phyloP scores from a whole-genome alignment of 2,888 invertebrate genomes.

The Nomada lathburiana region DNA sequence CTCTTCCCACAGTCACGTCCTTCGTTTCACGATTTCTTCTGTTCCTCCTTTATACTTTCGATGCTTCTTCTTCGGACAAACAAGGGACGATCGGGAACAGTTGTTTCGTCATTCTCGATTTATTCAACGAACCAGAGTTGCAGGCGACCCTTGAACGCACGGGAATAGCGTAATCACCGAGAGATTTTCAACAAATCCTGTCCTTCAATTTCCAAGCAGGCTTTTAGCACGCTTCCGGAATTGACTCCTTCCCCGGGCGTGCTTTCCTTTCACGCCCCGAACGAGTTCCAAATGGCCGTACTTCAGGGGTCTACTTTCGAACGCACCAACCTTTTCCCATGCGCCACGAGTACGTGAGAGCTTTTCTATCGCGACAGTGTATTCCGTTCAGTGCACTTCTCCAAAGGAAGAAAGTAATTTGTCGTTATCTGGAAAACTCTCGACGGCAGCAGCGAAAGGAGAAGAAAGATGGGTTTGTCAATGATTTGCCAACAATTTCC shows the following conservation, averaged over 20 bases:
- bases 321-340: slow-evolving; percentile 33
- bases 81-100: background rate
- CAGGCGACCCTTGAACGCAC: background rate
- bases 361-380: slow-evolving; percentile 33
- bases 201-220: slow-evolving; percentile 58
- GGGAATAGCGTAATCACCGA: slow-evolving; percentile 23
- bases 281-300: slow-evolving; percentile 58
- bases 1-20: slow-evolving; percentile 50
- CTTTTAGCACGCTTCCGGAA: slow-evolving; percentile 59
- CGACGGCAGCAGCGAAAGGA: background rate
- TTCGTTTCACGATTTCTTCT: slow-evolving; percentile 13
- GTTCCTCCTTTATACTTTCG: background rate
- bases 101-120: slow-evolving; percentile 11
- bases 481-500: slow-evolving; percentile 30
- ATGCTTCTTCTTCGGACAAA: background rate
- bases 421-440: slow-evolving; percentile 37
- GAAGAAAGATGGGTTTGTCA: slow-evolving; percentile 6
- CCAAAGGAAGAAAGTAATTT: slow-evolving; percentile 26
- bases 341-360: slow-evolving; percentile 18
- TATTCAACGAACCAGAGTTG: background rate
- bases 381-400: background rate
- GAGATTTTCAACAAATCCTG: slow-evolving; percentile 47
- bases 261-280: slow-evolving; percentile 46
- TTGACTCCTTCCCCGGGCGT: slow-evolving; percentile 56
- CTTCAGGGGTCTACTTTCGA: slow-evolving; percentile 48